Evolutionary conservation across 2,797 vertebrate genomes (phyloP), one percentile per base, ranked within the genome.

Genomic region (Zalophus californianus): DNA sequence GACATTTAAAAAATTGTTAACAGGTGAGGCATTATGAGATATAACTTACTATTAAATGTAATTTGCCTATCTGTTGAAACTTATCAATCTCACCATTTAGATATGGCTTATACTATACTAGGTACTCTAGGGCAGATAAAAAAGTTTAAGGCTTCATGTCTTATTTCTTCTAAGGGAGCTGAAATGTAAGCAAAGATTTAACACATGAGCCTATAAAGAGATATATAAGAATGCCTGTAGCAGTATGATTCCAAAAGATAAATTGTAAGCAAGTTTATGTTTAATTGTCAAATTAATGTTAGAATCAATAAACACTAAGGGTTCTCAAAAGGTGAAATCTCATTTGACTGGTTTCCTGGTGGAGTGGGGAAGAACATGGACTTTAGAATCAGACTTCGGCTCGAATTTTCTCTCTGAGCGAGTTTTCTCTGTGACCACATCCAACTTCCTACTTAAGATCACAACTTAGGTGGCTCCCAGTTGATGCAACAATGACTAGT

Each of bases 21-120:
- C 32, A 85, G 27, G 18, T 25, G 95, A 94, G 38, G 4, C 1
- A 73, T 86, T 32, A 66, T 50, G 7, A 15, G 25, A 64, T 94
- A 50, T 80, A 83, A 79, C 8, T 87, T 90, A 91, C 54, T 91
- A 96, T 77, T 75, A 94, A 93, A 82, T 94, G 25, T 48, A 68
- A 72, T 91, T 92, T 78, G 4, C 10, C 7, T 90, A 56, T 66
- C 9, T 96, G 15, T 60, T 90, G 35, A 77, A 52, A 93, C 35
- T 88, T 32, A 80, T 73, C 20, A 68, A 58, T 75, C 68, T 79
- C 62, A n/a, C 0, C 2, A 80, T 88, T 93, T 96, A 77, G 35
- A 56, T 41, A 21, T 54, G 16, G 11, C 91, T 60, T 84, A 54
- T 9, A 56, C 3, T 79, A 8, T 82, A 21, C 21, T 87, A 75